phyloP scores from a whole-genome alignment of 2,113 vertebrate genomes.

The Grammomys surdaster region DNA sequence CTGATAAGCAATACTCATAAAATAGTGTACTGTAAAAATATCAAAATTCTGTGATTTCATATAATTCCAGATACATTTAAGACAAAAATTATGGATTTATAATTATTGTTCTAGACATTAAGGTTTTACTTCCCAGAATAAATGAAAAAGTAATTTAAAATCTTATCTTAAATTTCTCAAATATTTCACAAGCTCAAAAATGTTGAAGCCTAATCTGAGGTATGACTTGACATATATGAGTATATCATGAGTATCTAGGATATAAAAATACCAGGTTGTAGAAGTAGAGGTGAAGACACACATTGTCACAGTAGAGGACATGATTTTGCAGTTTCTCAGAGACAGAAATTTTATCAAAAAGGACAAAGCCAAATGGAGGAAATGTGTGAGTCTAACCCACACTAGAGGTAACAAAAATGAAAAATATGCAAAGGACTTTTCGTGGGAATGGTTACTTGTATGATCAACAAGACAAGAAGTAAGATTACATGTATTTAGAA shows the following conservation, averaged over 20 bases:
- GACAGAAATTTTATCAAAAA: rapidly evolving
- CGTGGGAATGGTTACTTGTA: not conserved
- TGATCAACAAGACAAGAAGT: not conserved
- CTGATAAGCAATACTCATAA: not conserved
- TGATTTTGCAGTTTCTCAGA: not conserved
- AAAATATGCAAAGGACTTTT: rapidly evolving
- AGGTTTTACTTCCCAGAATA: not conserved
- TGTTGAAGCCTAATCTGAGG: not conserved
- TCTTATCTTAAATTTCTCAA: not conserved
- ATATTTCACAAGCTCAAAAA: not conserved
- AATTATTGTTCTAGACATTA: not conserved
- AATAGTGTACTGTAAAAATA: not conserved
- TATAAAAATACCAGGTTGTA: not conserved
- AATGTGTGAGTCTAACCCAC: not conserved
- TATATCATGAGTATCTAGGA: not conserved
- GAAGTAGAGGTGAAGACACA: not conserved
- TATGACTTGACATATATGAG: not conserved
- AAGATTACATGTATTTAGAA: not conserved
- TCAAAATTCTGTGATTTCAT: not conserved
- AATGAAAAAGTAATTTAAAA: not conserved
- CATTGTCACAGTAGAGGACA: not conserved
- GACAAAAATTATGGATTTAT: not conserved
- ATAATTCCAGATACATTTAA: not conserved
- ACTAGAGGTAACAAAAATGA: rapidly evolving
- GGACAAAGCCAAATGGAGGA: rapidly evolving